Evolutionary conservation across 2,888 invertebrate genomes (phyloP), one percentile per base, ranked within the genome.

Genomic region (Axea sp.): DNA sequence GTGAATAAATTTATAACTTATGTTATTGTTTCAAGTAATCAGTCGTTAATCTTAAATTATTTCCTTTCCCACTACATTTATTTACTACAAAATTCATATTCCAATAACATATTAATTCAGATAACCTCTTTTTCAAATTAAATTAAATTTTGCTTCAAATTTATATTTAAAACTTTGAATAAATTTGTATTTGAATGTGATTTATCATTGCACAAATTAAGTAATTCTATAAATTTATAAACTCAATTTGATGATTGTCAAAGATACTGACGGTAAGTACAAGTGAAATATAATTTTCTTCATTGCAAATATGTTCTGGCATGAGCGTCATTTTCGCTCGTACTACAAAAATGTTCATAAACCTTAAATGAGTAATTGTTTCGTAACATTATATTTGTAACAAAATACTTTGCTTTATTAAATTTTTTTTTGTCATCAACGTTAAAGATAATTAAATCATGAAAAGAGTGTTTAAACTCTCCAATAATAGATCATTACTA

Each of bases 1-100:
- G 86, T 87, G 86, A 87, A 87, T 87, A 87, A 87, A 87, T 85
- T 87, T 87, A 86, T 86, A 86, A 87, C 83, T 82, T 86, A 85
- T 84, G 87, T 87, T 87, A 87, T 83, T 85, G 83, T 84, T 83
- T 83, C 81, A 81, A 80, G 79, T 79, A 80, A 78, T 77, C 19
- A 19, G 19, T 19, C 6, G 7, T 14, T 35, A 14, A 49, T 11
- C 22, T 39, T 8, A 8, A 22, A n/a, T 60, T 51, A 41, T 51
- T 62, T 53, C 55, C 12, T 14, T 37, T 47, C 37, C 5, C n/a
- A n/a, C n/a, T n/a, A n/a, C n/a, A n/a, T n/a, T n/a, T n/a, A n/a
- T n/a, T n/a, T n/a, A n/a, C n/a, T n/a, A n/a, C n/a, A n/a, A n/a
- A n/a, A n/a, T n/a, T n/a, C n/a, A n/a, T n/a, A n/a, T n/a, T n/a